A percentile compares a stretch with the other conserved stretches of the same genome.
Conservation (phyloP, 2,888 invertebrate species). For the Coelinius sp. region DNA sequence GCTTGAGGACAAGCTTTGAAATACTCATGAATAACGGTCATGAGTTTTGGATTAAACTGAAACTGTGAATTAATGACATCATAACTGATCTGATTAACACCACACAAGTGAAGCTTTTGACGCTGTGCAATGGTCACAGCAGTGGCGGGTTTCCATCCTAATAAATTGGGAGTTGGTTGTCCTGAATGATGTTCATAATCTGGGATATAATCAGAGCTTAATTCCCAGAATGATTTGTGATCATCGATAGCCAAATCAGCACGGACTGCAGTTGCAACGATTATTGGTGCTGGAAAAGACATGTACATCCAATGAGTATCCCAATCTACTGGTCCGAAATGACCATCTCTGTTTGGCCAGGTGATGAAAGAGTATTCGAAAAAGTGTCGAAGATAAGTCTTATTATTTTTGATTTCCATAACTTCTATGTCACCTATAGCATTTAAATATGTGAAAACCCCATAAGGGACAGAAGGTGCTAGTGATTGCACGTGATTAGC, state of each 20-base stretch:
- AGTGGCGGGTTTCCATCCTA: not conserved
- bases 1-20: not conserved
- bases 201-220: not conserved
- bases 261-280: not conserved
- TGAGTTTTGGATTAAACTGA: not conserved
- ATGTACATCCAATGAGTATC: conserved; percentile 6
- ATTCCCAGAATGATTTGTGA: not conserved
- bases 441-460: not conserved
- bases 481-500: conserved; percentile 17
- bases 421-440: conserved; percentile 7
- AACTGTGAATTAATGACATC: not conserved
- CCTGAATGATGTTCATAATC: not conserved
- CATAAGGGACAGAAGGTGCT: not conserved
- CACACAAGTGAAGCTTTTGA: conserved; percentile 2
- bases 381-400: not conserved
- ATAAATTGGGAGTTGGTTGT: not conserved
- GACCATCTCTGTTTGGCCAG: not conserved
- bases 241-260: not conserved
- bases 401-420: not conserved
- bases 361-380: conserved; percentile 8
- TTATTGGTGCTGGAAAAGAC: conserved; percentile 1
- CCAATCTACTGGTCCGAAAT: not conserved
- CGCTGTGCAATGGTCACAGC: not conserved
- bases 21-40: not conserved
- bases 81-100: not conserved